Evolutionary conservation across 2,797 vertebrate species (phyloP), one percentile per base, ranked within the genome.

Genomic region (Zalophus californianus): DNA sequence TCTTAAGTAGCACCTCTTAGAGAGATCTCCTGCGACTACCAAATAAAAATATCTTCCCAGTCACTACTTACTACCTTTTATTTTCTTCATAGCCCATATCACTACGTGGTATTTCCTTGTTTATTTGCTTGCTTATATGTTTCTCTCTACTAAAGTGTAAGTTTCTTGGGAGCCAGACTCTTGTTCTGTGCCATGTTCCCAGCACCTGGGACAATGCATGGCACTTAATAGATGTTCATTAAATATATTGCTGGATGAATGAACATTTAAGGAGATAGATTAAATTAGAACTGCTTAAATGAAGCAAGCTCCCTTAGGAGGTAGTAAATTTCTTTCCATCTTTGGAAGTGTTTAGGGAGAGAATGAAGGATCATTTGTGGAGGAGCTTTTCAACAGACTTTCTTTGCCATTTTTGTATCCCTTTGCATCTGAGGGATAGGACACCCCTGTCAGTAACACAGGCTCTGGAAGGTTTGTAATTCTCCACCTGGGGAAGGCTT

Each of bases 281-380:
- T 91, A 94, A 83, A 54, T 95, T 90, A 91, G 84, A 86, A 75
- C 56, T 68, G 68, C 78, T 48, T 54, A 80, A 92, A 60, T 62
- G 58, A 82, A 83, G 32, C 52, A 64, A 48, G 54, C 68, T 91
- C 32, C 54, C 72, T 95, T 25, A 75, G 52, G 83, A 91, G 11
- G 35, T 56, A 32, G 48, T 85, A 38, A 2, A 27, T 90, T 79
- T 94, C 86, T 90, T 79, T 94, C 86, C 38, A 29, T 89, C 56
- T 97, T 90, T 86, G 68, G 79, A 95, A 89, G 75, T 87, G 50
- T 73, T 79, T 18, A 68, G 78, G 79, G 93, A 96, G 54, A 83
- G 15, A 14, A 21, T 83, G 54, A 41, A 94, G 77, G 86, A 44
- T 50, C 13, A 7, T 94, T 92, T 86, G 6, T 90, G 25, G 62